phyloP scores from a whole-genome alignment of 2,888 invertebrate genomes.

The Apeira syringaria region DNA sequence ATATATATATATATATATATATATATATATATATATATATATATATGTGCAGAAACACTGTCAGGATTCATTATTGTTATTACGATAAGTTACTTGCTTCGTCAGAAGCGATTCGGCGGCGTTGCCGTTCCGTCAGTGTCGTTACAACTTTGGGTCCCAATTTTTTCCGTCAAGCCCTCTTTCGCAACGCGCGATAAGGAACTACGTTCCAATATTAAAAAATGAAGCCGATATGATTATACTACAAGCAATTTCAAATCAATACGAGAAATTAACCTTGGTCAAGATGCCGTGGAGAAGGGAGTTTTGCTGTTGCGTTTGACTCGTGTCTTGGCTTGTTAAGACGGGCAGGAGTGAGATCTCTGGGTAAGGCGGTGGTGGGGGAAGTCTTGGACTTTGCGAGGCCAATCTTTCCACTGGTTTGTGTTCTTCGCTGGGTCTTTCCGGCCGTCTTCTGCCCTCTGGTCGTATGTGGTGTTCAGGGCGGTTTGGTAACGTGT shows the following conservation, averaged over 20 bases:
- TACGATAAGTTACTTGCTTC: no score
- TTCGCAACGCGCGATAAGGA: no score
- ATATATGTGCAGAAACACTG: no score
- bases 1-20: no score
- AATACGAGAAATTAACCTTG: constrained; percentile 72
- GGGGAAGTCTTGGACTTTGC: constrained; percentile 73
- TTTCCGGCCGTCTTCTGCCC: constrained; percentile 45
- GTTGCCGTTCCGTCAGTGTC: no score
- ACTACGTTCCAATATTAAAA: no score
- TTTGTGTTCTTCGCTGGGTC: constrained; percentile 58
- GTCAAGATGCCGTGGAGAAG: constrained; percentile 91
- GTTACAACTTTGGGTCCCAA: no score
- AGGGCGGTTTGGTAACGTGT: constrained; percentile 55
- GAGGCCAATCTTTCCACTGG: constrained; percentile 60
- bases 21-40: no score
- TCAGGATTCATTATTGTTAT: no score
- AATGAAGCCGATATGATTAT: constrained; percentile 26
- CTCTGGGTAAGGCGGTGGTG: constrained; percentile 90
- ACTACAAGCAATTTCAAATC: constrained; percentile 31
- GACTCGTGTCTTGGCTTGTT: constrained; percentile 53
- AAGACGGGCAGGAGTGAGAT: constrained; percentile 90
- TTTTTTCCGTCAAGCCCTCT: no score
- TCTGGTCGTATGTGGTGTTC: constrained; percentile 64
- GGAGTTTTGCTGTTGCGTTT: constrained; percentile 82
- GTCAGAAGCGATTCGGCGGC: no score